A percentile compares a stretch with the other conserved stretches of the same genome.
Conservation (phyloP, 2,888 invertebrate species). For the Rhamphomyia laevipes region DNA sequence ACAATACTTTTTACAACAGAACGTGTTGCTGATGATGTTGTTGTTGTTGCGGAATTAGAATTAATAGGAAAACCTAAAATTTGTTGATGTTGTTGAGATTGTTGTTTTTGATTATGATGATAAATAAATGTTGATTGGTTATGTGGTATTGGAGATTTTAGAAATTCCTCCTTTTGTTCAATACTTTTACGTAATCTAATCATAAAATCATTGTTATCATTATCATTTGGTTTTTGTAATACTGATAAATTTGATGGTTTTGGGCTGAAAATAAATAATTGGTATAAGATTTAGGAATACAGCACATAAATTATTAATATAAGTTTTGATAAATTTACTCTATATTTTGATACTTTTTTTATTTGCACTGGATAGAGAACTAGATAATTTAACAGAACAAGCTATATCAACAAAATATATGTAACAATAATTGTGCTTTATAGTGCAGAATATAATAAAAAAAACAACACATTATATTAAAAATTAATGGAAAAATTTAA, state of each 20-base stretch:
- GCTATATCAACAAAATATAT: no score
- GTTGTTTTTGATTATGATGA: constrained; percentile 12
- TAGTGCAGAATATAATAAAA: no score
- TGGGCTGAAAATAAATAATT: no score
- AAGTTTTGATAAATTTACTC: no score
- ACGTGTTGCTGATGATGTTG: constrained; percentile 14
- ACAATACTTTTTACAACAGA: constrained; percentile 8
- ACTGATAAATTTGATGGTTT: constrained; percentile 30
- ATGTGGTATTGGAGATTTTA: constrained; percentile 49
- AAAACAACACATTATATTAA: no score
- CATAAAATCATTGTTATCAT: constrained; percentile 39
- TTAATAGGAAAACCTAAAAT: neutral
- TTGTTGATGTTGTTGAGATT: constrained; percentile 13
- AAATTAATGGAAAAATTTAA: no score
- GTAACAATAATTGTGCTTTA: no score
- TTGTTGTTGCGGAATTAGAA: neutral
- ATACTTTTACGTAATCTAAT: constrained; percentile 70
- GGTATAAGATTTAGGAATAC: no score
- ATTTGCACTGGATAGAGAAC: no score
- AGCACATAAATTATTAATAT: no score
- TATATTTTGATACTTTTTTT: no score
- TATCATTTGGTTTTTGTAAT: constrained; percentile 25
- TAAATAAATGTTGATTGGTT: constrained; percentile 13
- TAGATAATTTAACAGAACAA: no score
- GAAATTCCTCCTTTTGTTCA: constrained; percentile 82